Conservation (phyloP, 2,113 vertebrate species). For the Vulpes ferrilata region DNA sequence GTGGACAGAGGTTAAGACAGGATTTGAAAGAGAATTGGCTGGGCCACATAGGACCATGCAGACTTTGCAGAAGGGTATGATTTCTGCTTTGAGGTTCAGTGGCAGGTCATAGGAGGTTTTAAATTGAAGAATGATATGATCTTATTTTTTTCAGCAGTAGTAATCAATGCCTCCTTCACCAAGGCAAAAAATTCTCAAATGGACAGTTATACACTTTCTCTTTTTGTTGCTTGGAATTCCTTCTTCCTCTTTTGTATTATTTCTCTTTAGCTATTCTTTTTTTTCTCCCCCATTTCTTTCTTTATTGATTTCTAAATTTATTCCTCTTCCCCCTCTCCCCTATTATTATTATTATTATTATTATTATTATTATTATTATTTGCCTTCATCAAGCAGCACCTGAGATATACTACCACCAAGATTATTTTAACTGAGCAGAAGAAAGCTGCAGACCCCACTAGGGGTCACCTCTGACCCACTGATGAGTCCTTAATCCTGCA, state of each 20-base stretch:
- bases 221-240: neutral
- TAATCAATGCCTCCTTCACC: neutral
- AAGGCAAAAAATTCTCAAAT: neutral
- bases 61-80: neutral
- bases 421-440: neutral
- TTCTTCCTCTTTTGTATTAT: neutral
- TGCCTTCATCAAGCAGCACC: neutral
- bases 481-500: neutral
- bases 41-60: fast-evolving
- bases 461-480: slow-evolving; percentile 82
- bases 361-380: too few species aligned
- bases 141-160: neutral
- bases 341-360: too few species aligned
- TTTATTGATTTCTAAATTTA: neutral
- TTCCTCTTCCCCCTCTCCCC: neutral
- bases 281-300: neutral
- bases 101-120: neutral
- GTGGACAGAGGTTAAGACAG: neutral
- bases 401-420: neutral
- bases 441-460: slow-evolving; percentile 76
- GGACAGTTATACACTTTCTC: neutral
- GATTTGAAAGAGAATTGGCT: neutral
- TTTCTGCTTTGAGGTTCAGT: neutral
- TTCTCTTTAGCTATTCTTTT: neutral
- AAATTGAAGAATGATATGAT: neutral